Percentiles rank a stretch among this genome's conserved stretches.
Conservation (phyloP, 2,113 vertebrate genomes). For the Lipophrys pholis region DNA sequence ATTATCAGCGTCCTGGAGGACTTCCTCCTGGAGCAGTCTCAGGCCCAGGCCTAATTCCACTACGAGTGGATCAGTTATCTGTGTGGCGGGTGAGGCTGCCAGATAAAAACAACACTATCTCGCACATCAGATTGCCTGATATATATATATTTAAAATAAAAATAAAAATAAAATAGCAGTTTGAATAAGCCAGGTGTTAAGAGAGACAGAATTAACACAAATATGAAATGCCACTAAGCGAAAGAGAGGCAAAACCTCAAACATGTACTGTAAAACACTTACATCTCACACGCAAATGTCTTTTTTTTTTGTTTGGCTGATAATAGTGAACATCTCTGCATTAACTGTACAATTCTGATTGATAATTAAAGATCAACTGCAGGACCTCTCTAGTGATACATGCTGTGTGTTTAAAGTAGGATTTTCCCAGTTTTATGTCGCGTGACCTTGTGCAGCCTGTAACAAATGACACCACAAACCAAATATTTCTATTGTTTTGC, state of each 20-base stretch:
- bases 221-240: too few relatives aligned
- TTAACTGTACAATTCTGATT: not conserved
- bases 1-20: slow-evolving; percentile 94
- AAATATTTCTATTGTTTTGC: slow-evolving; percentile 51
- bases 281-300: not conserved
- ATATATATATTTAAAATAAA: too few relatives aligned
- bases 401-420: not conserved
- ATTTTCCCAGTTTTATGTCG: not conserved
- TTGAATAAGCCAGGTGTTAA: too few relatives aligned
- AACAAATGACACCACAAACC: slow-evolving; percentile 31
- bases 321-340: slow-evolving; percentile 17
- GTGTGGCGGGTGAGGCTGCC: too few relatives aligned
- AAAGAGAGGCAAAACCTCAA: not conserved
- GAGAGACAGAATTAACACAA: too few relatives aligned
- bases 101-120: slow-evolving; percentile 7
- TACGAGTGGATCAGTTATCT: too few relatives aligned
- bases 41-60: slow-evolving; percentile 44
- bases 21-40: slow-evolving; percentile 87
- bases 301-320: slow-evolving; percentile 1
- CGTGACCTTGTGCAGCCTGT: not conserved
- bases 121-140: slow-evolving; percentile 20
- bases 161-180: not conserved
- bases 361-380: not conserved
- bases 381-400: too few relatives aligned
- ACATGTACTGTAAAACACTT: slow-evolving; percentile 36